phyloP scores from a whole-genome alignment of 2,113 vertebrate genomes.

The Pyxicephalus adspersus region DNA sequence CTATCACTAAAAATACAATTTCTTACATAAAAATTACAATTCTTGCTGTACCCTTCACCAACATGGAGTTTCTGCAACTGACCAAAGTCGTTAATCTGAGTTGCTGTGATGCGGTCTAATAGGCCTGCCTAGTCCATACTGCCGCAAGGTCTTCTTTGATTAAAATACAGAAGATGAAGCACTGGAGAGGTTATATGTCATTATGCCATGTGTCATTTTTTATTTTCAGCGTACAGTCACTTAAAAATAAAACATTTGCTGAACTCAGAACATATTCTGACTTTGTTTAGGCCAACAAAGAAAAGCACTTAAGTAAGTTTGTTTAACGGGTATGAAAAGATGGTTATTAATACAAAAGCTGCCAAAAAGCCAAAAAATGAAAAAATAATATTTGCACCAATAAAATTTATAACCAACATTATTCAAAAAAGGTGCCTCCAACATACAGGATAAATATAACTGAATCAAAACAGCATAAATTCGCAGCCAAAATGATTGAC shows the following conservation, averaged over 20 bases:
- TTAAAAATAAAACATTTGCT: not conserved
- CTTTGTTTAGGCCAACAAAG: not conserved
- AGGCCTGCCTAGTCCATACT: slow-evolving; percentile 24
- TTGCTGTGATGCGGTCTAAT: slow-evolving; percentile 44
- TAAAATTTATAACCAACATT: no score
- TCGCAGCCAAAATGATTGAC: no score
- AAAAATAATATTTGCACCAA: no score
- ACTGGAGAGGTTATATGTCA: slow-evolving; percentile 38
- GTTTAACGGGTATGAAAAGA: no score
- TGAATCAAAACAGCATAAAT: no score
- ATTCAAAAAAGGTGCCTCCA: no score
- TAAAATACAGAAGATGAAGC: slow-evolving; percentile 28
- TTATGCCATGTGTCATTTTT: slow-evolving; percentile 32
- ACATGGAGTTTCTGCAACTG: slow-evolving; percentile 23
- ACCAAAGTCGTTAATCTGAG: slow-evolving; percentile 46
- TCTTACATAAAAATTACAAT: slow-evolving; percentile 23
- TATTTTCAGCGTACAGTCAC: not conserved
- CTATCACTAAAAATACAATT: slow-evolving; percentile 45
- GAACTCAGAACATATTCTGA: not conserved
- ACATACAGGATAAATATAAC: no score
- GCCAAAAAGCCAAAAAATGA: no score
- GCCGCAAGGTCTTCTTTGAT: slow-evolving; percentile 48
- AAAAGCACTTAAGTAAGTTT: no score
- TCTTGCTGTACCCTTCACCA: slow-evolving; percentile 6
- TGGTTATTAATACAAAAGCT: no score